phyloP scores from a whole-genome alignment of 2,113 vertebrate genomes.

The Brevimyrus niger region DNA sequence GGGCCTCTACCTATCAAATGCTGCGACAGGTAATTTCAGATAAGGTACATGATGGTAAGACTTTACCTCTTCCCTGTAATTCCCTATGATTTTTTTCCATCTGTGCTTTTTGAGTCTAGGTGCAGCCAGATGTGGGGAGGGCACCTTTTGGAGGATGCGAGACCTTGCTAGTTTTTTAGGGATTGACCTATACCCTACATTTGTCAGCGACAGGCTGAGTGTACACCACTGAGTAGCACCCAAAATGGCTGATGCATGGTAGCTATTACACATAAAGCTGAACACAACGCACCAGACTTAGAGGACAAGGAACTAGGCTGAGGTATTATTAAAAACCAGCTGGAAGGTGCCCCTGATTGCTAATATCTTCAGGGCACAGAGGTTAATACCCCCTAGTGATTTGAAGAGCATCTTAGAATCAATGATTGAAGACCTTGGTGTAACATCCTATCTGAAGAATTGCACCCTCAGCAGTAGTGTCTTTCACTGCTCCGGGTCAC shows the following conservation, averaged over 20 bases:
- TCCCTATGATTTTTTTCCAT: neutral
- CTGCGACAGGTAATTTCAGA: conserved; percentile 13
- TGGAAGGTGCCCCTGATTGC: neutral
- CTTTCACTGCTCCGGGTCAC: neutral
- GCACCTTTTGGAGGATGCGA: neutral
- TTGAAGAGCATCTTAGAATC: neutral
- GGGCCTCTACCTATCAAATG: neutral
- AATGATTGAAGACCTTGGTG: neutral
- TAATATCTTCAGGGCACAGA: neutral
- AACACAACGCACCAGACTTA: neutral
- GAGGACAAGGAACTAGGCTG: neutral
- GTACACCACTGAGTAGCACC: neutral
- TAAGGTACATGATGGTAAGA: neutral
- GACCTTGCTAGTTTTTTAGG: neutral
- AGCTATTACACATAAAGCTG: neutral
- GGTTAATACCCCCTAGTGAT: neutral
- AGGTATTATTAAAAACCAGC: neutral
- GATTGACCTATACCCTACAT: neutral
- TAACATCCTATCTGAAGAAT: neutral
- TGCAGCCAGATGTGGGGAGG: neutral
- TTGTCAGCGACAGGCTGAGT: neutral
- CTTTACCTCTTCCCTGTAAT: neutral
- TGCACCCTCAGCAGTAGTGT: neutral
- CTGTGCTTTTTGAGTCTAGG: neutral
- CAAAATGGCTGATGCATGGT: neutral